Evolutionary conservation across 2,888 invertebrate species (phyloP).

Genomic region (Hydraecia micacea): DNA sequence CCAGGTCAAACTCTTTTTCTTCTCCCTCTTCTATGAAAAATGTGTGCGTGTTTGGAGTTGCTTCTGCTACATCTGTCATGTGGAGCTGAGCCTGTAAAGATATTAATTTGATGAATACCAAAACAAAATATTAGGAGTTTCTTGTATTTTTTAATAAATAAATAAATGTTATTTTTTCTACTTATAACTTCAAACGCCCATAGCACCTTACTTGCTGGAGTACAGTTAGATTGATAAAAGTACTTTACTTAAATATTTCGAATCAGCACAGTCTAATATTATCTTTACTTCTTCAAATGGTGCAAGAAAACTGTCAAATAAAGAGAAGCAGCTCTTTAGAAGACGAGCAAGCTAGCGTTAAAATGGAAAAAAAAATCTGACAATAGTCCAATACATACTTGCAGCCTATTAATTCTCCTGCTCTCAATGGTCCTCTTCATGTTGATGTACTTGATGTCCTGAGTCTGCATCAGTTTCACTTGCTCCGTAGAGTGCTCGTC

Average conservation of each 20-base stretch:
- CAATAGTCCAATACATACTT: slow-evolving; percentile 72
- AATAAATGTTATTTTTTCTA: not conserved
- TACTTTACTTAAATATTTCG: too few species aligned
- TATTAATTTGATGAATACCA: not conserved
- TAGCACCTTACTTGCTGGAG: not conserved
- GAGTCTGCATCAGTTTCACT: slow-evolving; percentile 96
- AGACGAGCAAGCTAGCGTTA: not conserved
- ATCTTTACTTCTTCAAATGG: not conserved
- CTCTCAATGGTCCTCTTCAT: slow-evolving; percentile 96
- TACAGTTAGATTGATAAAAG: not conserved
- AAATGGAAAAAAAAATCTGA: not conserved
- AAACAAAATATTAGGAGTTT: not conserved
- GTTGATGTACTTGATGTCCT: slow-evolving; percentile 97
- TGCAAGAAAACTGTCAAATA: not conserved
- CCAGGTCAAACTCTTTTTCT: slow-evolving; percentile 92
- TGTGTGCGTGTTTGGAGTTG: slow-evolving; percentile 93
- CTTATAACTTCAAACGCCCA: not conserved
- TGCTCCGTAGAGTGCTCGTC: slow-evolving; percentile 96
- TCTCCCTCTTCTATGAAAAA: slow-evolving; percentile 94
- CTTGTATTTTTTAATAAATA: too few species aligned
- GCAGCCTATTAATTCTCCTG: slow-evolving; percentile 90
- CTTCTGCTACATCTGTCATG: slow-evolving; percentile 93
- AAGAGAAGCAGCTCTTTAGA: not conserved
- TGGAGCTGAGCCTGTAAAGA: slow-evolving; percentile 93
- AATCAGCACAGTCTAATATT: too few species aligned